Conservation (phyloP, 2,888 invertebrate species). For the Microplitis deprimator region DNA sequence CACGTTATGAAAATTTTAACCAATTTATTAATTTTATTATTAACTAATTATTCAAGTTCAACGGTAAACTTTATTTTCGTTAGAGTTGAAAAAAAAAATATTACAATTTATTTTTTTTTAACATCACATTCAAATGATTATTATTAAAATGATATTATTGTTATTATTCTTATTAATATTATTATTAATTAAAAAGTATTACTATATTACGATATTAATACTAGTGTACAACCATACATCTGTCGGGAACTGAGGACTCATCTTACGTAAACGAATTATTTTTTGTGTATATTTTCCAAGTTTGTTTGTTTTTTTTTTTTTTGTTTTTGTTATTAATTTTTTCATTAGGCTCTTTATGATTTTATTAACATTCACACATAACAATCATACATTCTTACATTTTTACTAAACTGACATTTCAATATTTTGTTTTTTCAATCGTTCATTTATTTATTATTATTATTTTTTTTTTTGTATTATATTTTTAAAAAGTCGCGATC, state of each 20-base stretch:
- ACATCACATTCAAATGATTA: constrained; percentile 70
- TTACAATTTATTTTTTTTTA: constrained; percentile 60
- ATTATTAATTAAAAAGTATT: constrained; percentile 59
- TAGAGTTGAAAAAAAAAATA: constrained; percentile 63
- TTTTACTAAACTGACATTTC: constrained; percentile 9
- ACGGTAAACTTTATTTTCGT: constrained; percentile 67
- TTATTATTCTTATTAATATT: background rate
- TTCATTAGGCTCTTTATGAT: constrained; percentile 45
- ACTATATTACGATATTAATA: constrained; percentile 70
- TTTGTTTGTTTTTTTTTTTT: constrained; percentile 42
- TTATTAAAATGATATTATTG: constrained; percentile 69
- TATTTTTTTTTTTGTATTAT: constrained; percentile 7
- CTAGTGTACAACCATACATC: constrained; percentile 70
- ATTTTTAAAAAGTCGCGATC: background rate
- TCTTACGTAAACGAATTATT: constrained; percentile 58
- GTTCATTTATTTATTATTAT: constrained; percentile 32
- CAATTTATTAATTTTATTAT: constrained; percentile 49
- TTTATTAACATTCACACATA: constrained; percentile 42
- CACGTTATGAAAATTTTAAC: constrained; percentile 18
- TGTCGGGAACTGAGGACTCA: constrained; percentile 57
- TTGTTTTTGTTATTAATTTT: constrained; percentile 42
- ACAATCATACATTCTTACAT: constrained; percentile 27
- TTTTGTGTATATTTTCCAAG: constrained; percentile 52
- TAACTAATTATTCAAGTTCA: constrained; percentile 59
- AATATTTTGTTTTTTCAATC: constrained; percentile 34